phyloP scores from a whole-genome alignment of 2,888 invertebrate genomes.

The Thera britannica region DNA sequence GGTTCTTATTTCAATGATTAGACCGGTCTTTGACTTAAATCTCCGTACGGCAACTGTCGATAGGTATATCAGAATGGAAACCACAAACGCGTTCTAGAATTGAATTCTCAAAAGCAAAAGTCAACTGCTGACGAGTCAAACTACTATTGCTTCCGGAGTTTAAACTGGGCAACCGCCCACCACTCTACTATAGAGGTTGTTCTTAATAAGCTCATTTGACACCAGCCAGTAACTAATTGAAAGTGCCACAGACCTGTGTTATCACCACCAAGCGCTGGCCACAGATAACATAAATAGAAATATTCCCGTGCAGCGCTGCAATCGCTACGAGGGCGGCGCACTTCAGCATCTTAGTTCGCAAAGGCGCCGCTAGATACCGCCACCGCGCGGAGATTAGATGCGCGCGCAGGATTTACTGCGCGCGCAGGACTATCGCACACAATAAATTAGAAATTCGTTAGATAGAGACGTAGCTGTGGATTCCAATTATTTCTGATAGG shows the following conservation, averaged over 20 bases:
- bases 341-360: conserved; percentile 75
- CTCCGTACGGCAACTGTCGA: no score
- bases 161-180: no score
- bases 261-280: conserved; percentile 41
- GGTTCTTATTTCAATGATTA: no score
- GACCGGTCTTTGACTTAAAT: no score
- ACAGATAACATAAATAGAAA: conserved; percentile 64
- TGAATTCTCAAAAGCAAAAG: no score
- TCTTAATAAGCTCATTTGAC: no score
- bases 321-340: conserved; percentile 56
- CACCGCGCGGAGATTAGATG: conserved; percentile 72
- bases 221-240: not conserved
- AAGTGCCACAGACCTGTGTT: conserved; percentile 17
- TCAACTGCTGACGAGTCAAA: no score
- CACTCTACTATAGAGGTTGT: no score
- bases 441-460: conserved; percentile 84
- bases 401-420: conserved; percentile 77
- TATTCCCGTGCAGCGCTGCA: conserved; percentile 51
- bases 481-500: conserved; percentile 74
- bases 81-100: no score
- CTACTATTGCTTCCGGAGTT: no score
- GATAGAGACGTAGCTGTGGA: conserved; percentile 75
- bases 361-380: conserved; percentile 82
- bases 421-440: conserved; percentile 71
- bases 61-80: no score